Evolutionary conservation across 1,140 invertebrate genomes (phyloP), one percentile per base, ranked within the genome.

Genomic region (Bombus confusus): DNA sequence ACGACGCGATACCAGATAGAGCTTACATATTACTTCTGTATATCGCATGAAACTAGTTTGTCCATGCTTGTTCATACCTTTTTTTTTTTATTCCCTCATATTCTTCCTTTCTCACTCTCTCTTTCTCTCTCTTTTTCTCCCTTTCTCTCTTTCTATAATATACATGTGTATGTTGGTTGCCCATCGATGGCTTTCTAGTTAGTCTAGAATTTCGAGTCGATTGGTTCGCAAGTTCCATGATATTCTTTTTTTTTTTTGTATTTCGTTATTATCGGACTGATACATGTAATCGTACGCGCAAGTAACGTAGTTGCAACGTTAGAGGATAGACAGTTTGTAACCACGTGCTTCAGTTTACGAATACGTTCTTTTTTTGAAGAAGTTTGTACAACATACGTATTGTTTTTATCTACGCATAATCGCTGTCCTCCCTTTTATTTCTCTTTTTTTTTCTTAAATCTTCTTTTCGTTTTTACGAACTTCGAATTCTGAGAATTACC

Each of bases 231-330:
- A 15, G 18, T 78, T 43, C 25, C 12, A 57, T 4, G 15, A 59
- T 52, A 34, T 71, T 52, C 22, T 80, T 57, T 69, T 79, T 47
- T 69, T n/a, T 3, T 76, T 64, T 72, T 78, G 34, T 78, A 83
- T 52, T 47, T 73, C 6, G n/a, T 28, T 13, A n/a, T 72, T 57
- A 62, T 57, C 57, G 34, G 59, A 57, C 34, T 77, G 52, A 52
- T 52, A 85, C 15, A 22, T 75, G 43, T 52, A 52, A 57, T 37
- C 31, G 75, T n/a, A 18, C 13, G 39, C 79, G 71, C 47, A 62
- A 52, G 28, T 52, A 52, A 52, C 22, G 39, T 82, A 43, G 59
- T 74, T 28, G 75, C 34, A 57, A 81, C 4, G 31, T 82, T 89
- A 57, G 74, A 85, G 41, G 57, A 68, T 81, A 59, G 39, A 28